A percentile compares a stretch with the other conserved stretches of the same genome.
Conservation (phyloP, 2,113 vertebrate genomes). For the Oryzias melastigma region DNA sequence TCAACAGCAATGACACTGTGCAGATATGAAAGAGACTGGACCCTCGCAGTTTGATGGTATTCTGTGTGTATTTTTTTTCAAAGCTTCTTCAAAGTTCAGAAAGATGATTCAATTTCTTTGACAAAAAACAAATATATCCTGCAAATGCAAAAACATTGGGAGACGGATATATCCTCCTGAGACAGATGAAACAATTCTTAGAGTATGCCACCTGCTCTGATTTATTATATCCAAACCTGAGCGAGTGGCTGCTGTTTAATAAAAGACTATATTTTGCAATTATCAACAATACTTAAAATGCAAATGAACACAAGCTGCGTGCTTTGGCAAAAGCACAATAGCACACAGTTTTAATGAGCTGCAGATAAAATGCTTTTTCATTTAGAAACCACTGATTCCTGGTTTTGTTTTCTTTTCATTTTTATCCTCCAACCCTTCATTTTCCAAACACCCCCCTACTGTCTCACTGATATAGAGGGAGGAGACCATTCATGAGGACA, state of each 20-base stretch:
- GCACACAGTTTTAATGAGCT: not conserved
- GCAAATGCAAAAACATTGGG: constrained; percentile 20
- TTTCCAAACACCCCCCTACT: constrained; percentile 13
- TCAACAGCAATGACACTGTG: constrained; percentile 12
- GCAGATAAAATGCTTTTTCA: constrained; percentile 1
- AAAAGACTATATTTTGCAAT: constrained; percentile 2
- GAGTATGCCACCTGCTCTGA: not conserved
- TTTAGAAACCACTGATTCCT: constrained; percentile 1
- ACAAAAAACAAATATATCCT: constrained; percentile 29
- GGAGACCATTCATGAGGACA: not conserved
- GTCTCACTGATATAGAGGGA: constrained; percentile 1
- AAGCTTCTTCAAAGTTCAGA: constrained; percentile 35
- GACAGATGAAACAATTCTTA: constrained; percentile 12
- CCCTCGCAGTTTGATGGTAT: not conserved
- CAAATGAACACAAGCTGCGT: constrained; percentile 6
- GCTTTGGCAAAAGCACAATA: not conserved
- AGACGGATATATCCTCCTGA: constrained; percentile 19
- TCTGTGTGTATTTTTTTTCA: constrained; percentile 13
- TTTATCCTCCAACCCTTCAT: constrained; percentile 10
- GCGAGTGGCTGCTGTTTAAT: constrained; percentile 8
- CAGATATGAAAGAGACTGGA: not conserved
- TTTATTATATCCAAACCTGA: not conserved
- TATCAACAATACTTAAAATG: not conserved
- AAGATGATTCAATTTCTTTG: constrained; percentile 35
- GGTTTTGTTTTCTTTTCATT: not conserved